Evolutionary conservation across 1,140 invertebrate genomes (phyloP), one percentile per base, ranked within the genome.

Genomic region (Drosophila littoralis): DNA sequence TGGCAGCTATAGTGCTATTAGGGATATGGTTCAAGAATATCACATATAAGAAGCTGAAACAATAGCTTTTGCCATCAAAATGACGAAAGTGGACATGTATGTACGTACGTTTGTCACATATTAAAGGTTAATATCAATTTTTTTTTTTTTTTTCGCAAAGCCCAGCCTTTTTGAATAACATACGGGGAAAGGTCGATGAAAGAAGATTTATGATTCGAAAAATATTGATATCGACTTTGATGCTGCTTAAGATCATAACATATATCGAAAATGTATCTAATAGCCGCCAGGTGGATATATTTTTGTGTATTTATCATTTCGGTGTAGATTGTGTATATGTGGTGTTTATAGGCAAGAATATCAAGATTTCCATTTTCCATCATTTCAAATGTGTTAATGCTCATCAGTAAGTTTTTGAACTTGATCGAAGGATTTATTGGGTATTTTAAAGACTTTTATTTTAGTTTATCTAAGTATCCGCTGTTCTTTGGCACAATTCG

Each of bases 241-340:
- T 22, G 2, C 3, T 22, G 22, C 22, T 3, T 22, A 3, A 22
- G 22, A 22, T 22, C 17, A 17, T 1, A 1, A 17, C 17, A 17
- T 17, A 17, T 17, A 17, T 17, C 2, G 22, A 22, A 22, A 0
- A 6, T 10, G 42, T n/a, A 17, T 15, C 0, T 5, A 6, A 36
- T 9, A 86, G 82, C 2, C 66, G 43, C 5, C 13, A 73, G 0
- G 83, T 82, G 63, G 76, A 86, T 51, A 7, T 81, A 0, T 52
- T 86, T 28, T 36, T 86, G 1, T 59, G 71, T 7, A 4, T 43
- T 1, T 82, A 81, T 48, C 66, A 86, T 7, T 86, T 86, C 33
- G 82, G 83, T 0, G 79, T 86, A 35, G 66, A 65, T 13, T 73
- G 76, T 6, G 79, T 86, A 3, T 86, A 86, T 52, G 66, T 86